Conservation (phyloP, 2,888 invertebrate species). For the Drosophila rubida region DNA sequence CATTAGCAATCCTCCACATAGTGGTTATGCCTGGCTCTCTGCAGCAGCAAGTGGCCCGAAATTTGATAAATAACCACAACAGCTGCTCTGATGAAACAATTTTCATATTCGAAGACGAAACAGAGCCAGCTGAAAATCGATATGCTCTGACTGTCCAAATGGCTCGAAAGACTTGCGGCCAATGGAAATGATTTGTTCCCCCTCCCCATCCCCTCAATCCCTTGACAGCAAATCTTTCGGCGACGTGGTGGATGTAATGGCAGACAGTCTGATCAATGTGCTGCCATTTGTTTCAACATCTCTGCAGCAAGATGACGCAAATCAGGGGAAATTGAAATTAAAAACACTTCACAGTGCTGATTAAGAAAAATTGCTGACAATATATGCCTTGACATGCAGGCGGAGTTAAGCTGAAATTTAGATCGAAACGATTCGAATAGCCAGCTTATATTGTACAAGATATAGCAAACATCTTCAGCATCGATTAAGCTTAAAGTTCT, state of each 20-base stretch:
- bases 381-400: background rate
- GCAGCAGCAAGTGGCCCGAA: constrained; percentile 49
- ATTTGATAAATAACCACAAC: constrained; percentile 66
- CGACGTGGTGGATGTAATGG: constrained; percentile 6
- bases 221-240: constrained; percentile 7
- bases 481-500: too few species aligned
- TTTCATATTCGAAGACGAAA: constrained; percentile 8
- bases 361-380: constrained; percentile 47
- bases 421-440: too few species aligned
- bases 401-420: background rate
- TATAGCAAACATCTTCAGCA: too few species aligned
- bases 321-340: constrained; percentile 59
- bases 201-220: background rate
- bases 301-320: constrained; percentile 50
- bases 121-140: constrained; percentile 47
- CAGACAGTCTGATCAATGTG: constrained; percentile 53
- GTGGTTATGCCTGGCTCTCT: constrained; percentile 43
- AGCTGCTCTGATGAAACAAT: constrained; percentile 51
- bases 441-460: too few species aligned
- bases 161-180: constrained; percentile 5
- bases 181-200: constrained; percentile 3
- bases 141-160: constrained; percentile 19
- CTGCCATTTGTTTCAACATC: constrained; percentile 49
- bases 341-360: constrained; percentile 50
- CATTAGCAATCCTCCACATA: constrained; percentile 61